phyloP scores from a whole-genome alignment of 2,888 invertebrate species.

The Ornithoptera alexandrae region DNA sequence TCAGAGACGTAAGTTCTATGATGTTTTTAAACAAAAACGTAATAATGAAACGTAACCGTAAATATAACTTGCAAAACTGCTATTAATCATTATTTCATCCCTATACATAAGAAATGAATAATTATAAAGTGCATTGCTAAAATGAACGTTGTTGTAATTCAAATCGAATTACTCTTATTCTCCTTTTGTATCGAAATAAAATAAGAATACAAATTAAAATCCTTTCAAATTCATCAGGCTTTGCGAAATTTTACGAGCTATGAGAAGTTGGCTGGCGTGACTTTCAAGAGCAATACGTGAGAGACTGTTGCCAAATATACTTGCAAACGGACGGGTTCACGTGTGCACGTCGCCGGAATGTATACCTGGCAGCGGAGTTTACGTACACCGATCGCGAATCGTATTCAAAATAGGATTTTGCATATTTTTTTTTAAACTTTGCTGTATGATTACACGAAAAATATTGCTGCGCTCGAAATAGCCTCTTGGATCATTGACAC shows the following conservation, averaged over 20 bases:
- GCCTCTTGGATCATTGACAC: constrained; percentile 20
- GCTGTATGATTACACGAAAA: constrained; percentile 1
- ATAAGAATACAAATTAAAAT: constrained; percentile 26
- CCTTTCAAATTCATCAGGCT: constrained; percentile 26
- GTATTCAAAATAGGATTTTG: constrained; percentile 1
- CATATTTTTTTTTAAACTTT: background rate
- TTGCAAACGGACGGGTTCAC: constrained; percentile 39
- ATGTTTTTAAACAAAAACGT: background rate
- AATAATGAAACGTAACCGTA: background rate
- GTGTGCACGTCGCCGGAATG: constrained; percentile 45
- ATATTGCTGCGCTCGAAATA: constrained; percentile 18
- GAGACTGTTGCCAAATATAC: constrained; percentile 54
- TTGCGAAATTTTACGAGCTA: constrained; percentile 32
- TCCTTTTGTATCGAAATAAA: constrained; percentile 25
- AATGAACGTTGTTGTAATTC: constrained; percentile 14
- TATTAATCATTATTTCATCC: background rate
- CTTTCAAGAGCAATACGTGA: constrained; percentile 45
- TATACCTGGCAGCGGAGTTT: constrained; percentile 42
- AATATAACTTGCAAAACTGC: background rate
- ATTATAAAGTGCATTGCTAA: constrained; percentile 1
- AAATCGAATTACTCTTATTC: constrained; percentile 19
- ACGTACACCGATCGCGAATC: constrained; percentile 1
- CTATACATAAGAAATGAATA: background rate
- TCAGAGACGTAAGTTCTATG: background rate
- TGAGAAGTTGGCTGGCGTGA: constrained; percentile 36